Percentiles rank a stretch among this genome's conserved stretches.
Conservation (phyloP, 2,797 vertebrate genomes). For the Oryzias dopingdopingensis region DNA sequence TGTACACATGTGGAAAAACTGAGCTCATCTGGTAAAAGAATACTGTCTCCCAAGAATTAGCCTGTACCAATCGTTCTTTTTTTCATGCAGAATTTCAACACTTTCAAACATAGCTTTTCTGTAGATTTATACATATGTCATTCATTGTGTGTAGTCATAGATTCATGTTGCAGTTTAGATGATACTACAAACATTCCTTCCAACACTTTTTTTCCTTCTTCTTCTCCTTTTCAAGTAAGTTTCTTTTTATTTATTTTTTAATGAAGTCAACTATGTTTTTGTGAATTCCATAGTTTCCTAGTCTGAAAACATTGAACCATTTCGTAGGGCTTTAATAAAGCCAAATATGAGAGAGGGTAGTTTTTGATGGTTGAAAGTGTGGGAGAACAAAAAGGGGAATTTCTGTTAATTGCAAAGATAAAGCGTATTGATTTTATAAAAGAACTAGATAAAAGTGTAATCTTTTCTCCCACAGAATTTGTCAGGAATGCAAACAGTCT, state of each 20-base stretch:
- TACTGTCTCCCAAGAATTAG: slow-evolving; percentile 53
- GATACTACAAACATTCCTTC: slow-evolving; percentile 15
- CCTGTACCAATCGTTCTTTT: slow-evolving; percentile 18
- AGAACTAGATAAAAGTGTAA: slow-evolving; percentile 56
- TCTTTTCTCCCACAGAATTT: slow-evolving; percentile 65
- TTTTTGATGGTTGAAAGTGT: slow-evolving; percentile 54
- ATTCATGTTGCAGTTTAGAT: slow-evolving; percentile 15
- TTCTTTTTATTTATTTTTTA: not conserved
- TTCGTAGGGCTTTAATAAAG: slow-evolving; percentile 1
- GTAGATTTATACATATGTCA: slow-evolving; percentile 40
- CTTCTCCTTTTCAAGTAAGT: too few relatives aligned
- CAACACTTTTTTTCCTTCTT: not conserved
- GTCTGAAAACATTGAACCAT: too few relatives aligned
- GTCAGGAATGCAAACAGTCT: slow-evolving; percentile 62
- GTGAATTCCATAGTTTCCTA: not conserved
- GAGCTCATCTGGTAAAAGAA: slow-evolving; percentile 72
- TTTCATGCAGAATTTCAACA: slow-evolving; percentile 46
- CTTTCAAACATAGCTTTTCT: slow-evolving; percentile 32
- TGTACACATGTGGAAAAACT: slow-evolving; percentile 64
- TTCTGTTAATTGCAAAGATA: slow-evolving; percentile 44
- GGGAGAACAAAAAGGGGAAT: slow-evolving; percentile 43
- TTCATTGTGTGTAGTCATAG: slow-evolving; percentile 17
- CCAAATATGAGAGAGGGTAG: slow-evolving; percentile 16
- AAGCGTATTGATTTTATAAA: slow-evolving; percentile 53
- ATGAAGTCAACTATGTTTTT: slow-evolving; percentile 1